Evolutionary conservation across 2,113 vertebrate genomes (phyloP).

Genomic region (Lamprologus speciosus): DNA sequence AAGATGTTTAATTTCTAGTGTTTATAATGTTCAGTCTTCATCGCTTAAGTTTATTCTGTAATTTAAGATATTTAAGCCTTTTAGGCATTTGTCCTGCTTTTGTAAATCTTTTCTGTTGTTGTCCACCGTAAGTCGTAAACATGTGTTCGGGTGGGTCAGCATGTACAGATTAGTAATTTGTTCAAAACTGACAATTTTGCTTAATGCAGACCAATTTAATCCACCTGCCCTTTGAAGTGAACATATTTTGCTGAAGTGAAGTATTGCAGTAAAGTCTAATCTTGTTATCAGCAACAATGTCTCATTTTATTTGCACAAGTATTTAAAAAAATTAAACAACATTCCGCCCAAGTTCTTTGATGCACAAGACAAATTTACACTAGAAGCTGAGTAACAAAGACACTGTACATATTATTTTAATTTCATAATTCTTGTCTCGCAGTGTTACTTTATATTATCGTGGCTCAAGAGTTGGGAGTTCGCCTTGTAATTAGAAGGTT

Average conservation of each 20-base stretch:
- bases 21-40: neutral
- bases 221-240: neutral
- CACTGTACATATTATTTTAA: neutral
- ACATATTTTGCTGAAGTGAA: neutral
- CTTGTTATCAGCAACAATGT: neutral
- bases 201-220: rapidly evolving
- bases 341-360: neutral
- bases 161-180: neutral
- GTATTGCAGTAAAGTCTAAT: neutral
- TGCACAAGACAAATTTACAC: neutral
- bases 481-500: rapidly evolving
- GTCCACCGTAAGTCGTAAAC: rapidly evolving
- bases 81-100: neutral
- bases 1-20: neutral
- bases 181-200: neutral
- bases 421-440: neutral
- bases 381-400: neutral
- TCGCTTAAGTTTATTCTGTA: neutral
- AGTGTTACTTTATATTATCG: neutral
- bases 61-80: neutral
- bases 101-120: neutral
- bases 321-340: neutral
- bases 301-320: neutral
- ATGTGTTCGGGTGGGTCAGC: rapidly evolving
- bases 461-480: neutral